Evolutionary conservation across 2,113 vertebrate species (phyloP).

Genomic region (Syngnathus typhle): DNA sequence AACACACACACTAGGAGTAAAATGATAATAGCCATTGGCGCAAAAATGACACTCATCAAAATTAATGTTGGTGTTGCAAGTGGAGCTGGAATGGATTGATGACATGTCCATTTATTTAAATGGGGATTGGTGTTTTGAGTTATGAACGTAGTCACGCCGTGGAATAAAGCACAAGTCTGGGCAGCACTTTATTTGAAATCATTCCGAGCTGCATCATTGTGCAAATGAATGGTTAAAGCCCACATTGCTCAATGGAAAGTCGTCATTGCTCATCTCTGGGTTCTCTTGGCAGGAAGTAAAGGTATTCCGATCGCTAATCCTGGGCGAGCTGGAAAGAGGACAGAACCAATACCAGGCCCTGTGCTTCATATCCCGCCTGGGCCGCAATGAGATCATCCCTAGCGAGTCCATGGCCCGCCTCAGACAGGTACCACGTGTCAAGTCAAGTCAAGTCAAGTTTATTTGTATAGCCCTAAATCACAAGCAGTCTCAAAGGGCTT

Average conservation of each 20-base stretch:
- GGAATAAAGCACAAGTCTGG: background rate
- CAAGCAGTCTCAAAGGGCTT: too few species aligned
- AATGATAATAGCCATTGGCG: too few species aligned
- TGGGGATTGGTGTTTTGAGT: background rate
- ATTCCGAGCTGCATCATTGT: constrained; percentile 19
- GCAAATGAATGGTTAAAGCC: constrained; percentile 24
- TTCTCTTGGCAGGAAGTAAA: constrained; percentile 82
- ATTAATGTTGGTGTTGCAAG: too few species aligned
- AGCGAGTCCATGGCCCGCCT: constrained; percentile 96
- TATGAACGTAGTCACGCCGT: background rate
- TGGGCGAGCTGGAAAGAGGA: constrained; percentile 92
- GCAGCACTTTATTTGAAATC: constrained; percentile 15
- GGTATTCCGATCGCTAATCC: constrained; percentile 91
- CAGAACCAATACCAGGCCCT: constrained; percentile 94
- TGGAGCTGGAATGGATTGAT: background rate
- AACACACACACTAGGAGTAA: too few species aligned
- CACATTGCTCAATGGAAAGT: constrained; percentile 15
- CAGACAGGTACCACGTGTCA: constrained; percentile 82
- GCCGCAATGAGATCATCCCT: constrained; percentile 93
- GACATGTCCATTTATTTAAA: background rate
- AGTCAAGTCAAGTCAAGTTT: too few species aligned
- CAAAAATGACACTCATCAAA: too few species aligned
- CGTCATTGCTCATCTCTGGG: constrained; percentile 20
- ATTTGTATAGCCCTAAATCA: too few species aligned
- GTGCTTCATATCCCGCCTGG: constrained; percentile 87